Conservation (phyloP, 2,113 vertebrate genomes). For the Xyrauchen texanus region DNA sequence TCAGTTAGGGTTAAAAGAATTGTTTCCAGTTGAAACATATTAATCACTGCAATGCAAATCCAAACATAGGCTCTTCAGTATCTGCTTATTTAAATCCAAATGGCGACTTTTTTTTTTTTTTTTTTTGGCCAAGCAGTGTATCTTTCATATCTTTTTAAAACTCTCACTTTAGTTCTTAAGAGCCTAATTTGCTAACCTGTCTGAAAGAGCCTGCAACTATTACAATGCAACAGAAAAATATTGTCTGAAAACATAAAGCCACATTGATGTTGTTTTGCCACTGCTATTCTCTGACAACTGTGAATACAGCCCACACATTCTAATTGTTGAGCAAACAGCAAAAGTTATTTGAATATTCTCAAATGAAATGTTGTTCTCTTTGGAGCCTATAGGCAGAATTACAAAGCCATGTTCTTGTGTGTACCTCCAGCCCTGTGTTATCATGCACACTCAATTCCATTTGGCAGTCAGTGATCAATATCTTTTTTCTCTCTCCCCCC, state of each 20-base stretch:
- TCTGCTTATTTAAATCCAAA: too few relatives aligned
- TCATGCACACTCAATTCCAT: constrained; percentile 37
- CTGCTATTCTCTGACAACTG: constrained; percentile 7
- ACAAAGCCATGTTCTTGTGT: constrained; percentile 36
- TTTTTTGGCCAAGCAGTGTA: too few relatives aligned
- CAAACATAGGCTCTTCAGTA: too few relatives aligned
- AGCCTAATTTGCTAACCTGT: too few relatives aligned
- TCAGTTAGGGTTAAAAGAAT: too few relatives aligned
- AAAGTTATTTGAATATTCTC: constrained; percentile 30
- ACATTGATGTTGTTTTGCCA: constrained; percentile 11
- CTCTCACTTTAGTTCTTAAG: too few relatives aligned
- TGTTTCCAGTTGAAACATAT: too few relatives aligned
- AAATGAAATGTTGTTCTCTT: constrained; percentile 25
- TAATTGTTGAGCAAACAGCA: constrained; percentile 16
- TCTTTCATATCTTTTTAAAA: too few relatives aligned
- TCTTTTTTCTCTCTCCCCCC: constrained; percentile 14
- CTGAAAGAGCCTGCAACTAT: not conserved
- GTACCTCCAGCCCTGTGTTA: constrained; percentile 20
- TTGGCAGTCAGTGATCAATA: constrained; percentile 33
- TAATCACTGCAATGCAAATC: too few relatives aligned
- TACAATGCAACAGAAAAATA: constrained; percentile 7
- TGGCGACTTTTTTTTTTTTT: too few relatives aligned
- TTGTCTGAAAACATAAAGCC: constrained; percentile 32
- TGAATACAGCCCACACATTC: constrained; percentile 25
- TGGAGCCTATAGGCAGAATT: constrained; percentile 30